Base-by-base conservation (phyloP, 92 coral and sea anemone species). In the Parazoanthus atlanticus region DNA sequence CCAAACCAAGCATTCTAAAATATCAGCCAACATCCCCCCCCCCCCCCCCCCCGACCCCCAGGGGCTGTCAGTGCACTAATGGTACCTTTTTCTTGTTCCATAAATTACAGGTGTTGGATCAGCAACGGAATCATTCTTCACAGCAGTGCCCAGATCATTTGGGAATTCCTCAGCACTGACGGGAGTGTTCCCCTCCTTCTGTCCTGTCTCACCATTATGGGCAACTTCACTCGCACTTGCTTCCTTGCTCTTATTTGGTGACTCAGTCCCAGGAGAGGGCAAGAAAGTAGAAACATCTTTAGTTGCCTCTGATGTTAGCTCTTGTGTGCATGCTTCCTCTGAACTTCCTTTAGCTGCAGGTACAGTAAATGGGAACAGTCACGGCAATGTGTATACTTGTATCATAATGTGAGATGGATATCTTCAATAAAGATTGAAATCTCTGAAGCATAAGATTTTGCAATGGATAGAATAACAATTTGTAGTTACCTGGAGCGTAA, bases 91-190 rank as follows among this genome's bases (percentile, higher is more conserved):
- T 10, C 78, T 78, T 36, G 80, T 80, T 74, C 89, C 93, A 29
- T 32, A 82, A 9, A 85, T 32, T 74, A 84, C 73, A 65, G 96
- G 96, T 16, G 96, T 92, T 23, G 94, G 93, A 12, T 94, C 93
- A 33, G 96, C 88, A 26, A 86, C 83, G 4, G 80, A 85, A 26
- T 83, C 75, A 29, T 58, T 88, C 85, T 95, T 95, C 17, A 95
- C 91, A 61, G 94, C 92, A 61, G 98, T 93, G 33, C 98, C 98
- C 36, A 94, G 89, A 12, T 86, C 76, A 64, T 95, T 92, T 5
- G 93, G 92, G 28, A 94, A 95, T 26, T 76, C 89, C 25, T 86
- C 89, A n/a, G 23, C 38, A 61, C 30, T 70, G 28, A 34, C 25
- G 13, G 89, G 89, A 5, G 80, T 74, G 6, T 12, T 38, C 5